Evolutionary conservation across 2,113 vertebrate species (phyloP).

Genomic region (Casuarius casuarius): DNA sequence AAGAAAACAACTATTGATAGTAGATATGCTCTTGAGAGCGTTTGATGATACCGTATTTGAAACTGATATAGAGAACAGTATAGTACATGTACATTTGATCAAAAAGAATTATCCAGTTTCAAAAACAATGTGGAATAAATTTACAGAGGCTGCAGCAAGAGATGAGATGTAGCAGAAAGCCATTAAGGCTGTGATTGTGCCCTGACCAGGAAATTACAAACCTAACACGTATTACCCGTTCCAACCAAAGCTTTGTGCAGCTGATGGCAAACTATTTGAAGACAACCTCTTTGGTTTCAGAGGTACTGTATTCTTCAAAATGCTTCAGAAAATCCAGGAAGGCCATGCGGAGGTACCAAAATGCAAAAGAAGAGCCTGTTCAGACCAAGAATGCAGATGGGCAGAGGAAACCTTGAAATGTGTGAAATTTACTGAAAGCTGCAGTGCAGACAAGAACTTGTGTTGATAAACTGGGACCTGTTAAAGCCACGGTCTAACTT

Average conservation of each 20-base stretch:
- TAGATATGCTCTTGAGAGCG: conserved; percentile 12
- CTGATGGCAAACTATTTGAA: not conserved
- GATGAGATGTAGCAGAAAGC: not conserved
- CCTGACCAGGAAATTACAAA: not conserved
- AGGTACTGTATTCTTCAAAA: not conserved
- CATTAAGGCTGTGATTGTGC: not conserved
- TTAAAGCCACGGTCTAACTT: not conserved
- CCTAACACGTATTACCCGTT: not conserved
- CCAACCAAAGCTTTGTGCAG: not conserved
- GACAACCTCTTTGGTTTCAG: not conserved
- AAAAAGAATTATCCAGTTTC: not conserved
- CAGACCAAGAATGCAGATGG: not conserved
- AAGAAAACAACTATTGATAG: not conserved
- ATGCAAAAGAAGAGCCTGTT: not conserved
- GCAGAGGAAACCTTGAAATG: not conserved
- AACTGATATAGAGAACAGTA: not conserved
- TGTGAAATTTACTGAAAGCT: not conserved
- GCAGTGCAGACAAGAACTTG: not conserved
- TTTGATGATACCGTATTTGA: not conserved
- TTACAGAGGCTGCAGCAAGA: not conserved
- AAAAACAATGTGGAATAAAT: not conserved
- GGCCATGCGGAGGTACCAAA: not conserved
- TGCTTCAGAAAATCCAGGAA: not conserved
- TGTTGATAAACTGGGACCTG: not conserved
- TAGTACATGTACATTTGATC: not conserved